Percentiles rank a stretch among this genome's conserved stretches.
Conservation (phyloP, 2,888 invertebrate genomes). For the Mesorhabditis spiculigera region DNA sequence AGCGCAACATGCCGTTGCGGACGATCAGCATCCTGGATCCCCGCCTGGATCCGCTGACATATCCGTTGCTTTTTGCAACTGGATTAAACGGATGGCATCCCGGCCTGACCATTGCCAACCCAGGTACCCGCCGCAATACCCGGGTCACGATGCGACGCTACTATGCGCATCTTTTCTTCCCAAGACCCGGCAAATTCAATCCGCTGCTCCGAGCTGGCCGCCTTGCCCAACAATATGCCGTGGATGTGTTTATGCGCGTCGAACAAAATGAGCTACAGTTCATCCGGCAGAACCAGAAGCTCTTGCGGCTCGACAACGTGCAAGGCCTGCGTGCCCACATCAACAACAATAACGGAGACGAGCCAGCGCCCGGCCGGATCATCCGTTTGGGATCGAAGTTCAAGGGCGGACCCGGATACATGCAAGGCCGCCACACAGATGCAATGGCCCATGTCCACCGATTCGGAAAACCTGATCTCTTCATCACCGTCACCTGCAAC, state of each 20-base stretch:
- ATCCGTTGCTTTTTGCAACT: constrained; percentile 58
- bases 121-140: constrained; percentile 16
- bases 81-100: constrained; percentile 35
- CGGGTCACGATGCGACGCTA: constrained; percentile 36
- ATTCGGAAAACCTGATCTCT: constrained; percentile 48
- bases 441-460: constrained; percentile 45
- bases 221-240: constrained; percentile 49
- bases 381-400: constrained; percentile 46
- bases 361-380: constrained; percentile 18
- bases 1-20: constrained; percentile 35
- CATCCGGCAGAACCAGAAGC: constrained; percentile 53
- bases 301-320: constrained; percentile 44
- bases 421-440: constrained; percentile 41
- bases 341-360: neutral
- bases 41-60: constrained; percentile 59
- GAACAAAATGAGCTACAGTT: constrained; percentile 57
- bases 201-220: constrained; percentile 22
- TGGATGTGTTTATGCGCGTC: constrained; percentile 59
- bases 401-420: constrained; percentile 58
- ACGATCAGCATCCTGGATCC: constrained; percentile 51
- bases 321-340: constrained; percentile 40
- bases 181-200: constrained; percentile 35
- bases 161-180: constrained; percentile 34
- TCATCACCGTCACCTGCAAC: constrained; percentile 57
- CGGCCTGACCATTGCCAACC: constrained; percentile 8